Evolutionary conservation across 2,888 invertebrate species (phyloP).

Genomic region (Coecobrya sp.): DNA sequence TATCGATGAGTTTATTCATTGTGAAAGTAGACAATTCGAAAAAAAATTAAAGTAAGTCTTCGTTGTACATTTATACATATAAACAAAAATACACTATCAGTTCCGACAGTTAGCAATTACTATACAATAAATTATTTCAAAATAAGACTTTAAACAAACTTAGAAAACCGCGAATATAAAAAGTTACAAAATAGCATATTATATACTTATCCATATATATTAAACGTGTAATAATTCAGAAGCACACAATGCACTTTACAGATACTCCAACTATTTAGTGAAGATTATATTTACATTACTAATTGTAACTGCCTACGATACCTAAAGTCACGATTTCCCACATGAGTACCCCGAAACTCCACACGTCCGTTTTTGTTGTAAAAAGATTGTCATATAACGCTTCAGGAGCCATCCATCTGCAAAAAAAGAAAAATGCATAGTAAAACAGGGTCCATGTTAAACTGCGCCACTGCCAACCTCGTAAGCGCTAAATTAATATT

Average conservation of each 20-base stretch:
- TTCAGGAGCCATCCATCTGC: slow-evolving; percentile 98
- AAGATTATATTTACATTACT: no score
- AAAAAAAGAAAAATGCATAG: not conserved
- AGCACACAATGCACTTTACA: no score
- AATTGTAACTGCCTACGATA: slow-evolving; percentile 86
- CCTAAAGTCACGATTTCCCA: slow-evolving; percentile 98
- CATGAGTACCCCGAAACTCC: slow-evolving; percentile 97
- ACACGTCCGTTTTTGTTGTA: slow-evolving; percentile 97
- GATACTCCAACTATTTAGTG: no score
- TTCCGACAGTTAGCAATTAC: not conserved
- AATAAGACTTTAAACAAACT: not conserved
- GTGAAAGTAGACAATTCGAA: not conserved
- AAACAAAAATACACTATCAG: not conserved
- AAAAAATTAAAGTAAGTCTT: not conserved
- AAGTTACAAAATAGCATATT: not conserved
- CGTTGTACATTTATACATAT: not conserved
- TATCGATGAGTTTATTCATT: not conserved
- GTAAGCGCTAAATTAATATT: no score
- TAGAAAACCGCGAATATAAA: not conserved
- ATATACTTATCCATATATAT: no score
- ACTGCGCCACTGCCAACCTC: no score
- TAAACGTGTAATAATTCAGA: not conserved
- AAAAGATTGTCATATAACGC: slow-evolving; percentile 98
- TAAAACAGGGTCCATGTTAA: not conserved
- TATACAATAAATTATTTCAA: slow-evolving; percentile 29